Evolutionary conservation across 37 sponge, comb jelly and placozoan genomes (phyloP), one percentile per base, ranked within the genome.

Genomic region (Beroe forskalii): DNA sequence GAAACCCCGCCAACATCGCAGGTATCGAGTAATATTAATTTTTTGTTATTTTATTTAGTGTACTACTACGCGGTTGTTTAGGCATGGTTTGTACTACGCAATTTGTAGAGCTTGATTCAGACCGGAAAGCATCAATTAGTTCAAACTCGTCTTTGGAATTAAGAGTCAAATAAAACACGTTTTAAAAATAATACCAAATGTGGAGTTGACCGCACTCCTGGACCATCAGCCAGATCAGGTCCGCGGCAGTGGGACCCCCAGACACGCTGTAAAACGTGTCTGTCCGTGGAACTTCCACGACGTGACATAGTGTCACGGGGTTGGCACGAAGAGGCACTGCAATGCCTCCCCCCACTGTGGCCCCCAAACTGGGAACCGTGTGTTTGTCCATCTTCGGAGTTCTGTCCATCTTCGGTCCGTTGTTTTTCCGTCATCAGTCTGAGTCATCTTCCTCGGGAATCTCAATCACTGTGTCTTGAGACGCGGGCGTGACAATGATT

Each of bases 1-100:
- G 55, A 41, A 41, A 80, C 8, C 86, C 86, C 0, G 86, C 28
- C 38, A 80, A 80, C 37, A 80, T 80, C n/a, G 55, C 86, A 43
- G 86, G 86, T 80, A 64, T n/a, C n/a, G n/a, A n/a, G n/a, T n/a
- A n/a, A n/a, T n/a, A n/a, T n/a, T n/a, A n/a, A n/a, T n/a, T n/a
- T n/a, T n/a, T n/a, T n/a, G n/a, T n/a, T n/a, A n/a, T n/a, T n/a
- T n/a, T n/a, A n/a, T n/a, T n/a, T n/a, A n/a, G n/a, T n/a, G n/a
- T n/a, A n/a, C n/a, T n/a, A n/a, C n/a, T n/a, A n/a, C n/a, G n/a
- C n/a, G n/a, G n/a, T n/a, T n/a, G n/a, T n/a, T n/a, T n/a, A n/a
- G n/a, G n/a, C n/a, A n/a, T n/a, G n/a, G n/a, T n/a, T n/a, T n/a
- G n/a, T n/a, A n/a, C n/a, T n/a, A n/a, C n/a, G n/a, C n/a, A n/a